Evolutionary conservation across 2,797 vertebrate genomes (phyloP).

Genomic region (Dipus sagitta): DNA sequence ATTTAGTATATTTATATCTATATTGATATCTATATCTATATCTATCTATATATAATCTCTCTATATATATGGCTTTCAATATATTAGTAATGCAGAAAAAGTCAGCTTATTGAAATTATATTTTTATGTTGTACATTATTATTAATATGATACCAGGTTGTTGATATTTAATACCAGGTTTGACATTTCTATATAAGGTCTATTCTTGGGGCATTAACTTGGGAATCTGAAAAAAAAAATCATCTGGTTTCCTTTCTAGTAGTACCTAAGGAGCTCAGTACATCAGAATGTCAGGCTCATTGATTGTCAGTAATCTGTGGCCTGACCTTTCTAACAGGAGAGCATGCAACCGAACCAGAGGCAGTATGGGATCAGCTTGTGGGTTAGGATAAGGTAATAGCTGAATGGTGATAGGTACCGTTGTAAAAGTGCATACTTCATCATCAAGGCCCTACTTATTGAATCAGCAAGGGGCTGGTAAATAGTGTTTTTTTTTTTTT

Average conservation of each 20-base stretch:
- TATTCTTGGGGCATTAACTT: background rate
- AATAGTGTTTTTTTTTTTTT: background rate
- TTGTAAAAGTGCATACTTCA: background rate
- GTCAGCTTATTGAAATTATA: background rate
- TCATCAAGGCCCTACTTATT: background rate
- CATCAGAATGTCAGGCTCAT: background rate
- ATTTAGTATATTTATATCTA: background rate
- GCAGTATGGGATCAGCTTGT: background rate
- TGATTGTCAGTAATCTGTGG: background rate
- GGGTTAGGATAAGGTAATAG: too few relatives aligned
- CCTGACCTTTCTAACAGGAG: background rate
- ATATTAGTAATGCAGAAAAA: background rate
- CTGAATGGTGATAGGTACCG: background rate
- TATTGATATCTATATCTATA: too few relatives aligned
- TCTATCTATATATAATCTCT: background rate
- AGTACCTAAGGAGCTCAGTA: background rate
- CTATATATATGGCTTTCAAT: background rate
- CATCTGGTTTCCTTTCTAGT: background rate
- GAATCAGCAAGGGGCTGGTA: background rate
- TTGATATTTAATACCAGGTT: constrained; percentile 2
- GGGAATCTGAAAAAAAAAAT: background rate
- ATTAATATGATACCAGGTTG: background rate
- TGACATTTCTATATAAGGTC: background rate
- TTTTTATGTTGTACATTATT: background rate
- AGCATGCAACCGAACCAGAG: background rate